Percentiles rank a stretch among this genome's conserved stretches.
phyloP scores from a whole-genome alignment of 92 coral and sea anemone genomes.

The Micromussa lordhowensis region DNA sequence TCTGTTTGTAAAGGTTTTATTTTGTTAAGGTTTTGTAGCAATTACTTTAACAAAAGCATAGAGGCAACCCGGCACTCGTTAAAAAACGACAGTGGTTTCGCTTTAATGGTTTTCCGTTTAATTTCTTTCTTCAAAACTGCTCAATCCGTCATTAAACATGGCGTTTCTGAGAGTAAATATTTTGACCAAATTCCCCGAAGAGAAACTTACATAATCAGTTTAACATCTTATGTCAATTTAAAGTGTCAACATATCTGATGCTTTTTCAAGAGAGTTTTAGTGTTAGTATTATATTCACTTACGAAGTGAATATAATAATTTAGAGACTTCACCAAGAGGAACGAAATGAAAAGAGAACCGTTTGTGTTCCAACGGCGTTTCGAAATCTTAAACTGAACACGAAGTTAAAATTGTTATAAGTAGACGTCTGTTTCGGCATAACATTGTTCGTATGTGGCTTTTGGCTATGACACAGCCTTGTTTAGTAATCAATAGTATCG shows the following conservation, averaged over 20 bases:
- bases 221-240: conserved; percentile 49
- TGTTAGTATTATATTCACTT: background rate
- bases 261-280: conserved; percentile 21
- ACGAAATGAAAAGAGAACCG: background rate
- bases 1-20: conserved; percentile 21
- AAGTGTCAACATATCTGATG: conserved; percentile 34
- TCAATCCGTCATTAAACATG: background rate
- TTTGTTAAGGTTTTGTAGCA: conserved; percentile 34
- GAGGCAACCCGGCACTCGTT: background rate
- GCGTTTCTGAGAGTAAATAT: conserved; percentile 21
- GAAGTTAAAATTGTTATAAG: background rate
- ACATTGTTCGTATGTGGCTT: background rate
- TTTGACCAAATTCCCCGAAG: conserved; percentile 6
- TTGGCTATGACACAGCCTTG: background rate
- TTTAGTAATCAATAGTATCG: conserved; percentile 1
- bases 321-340: background rate
- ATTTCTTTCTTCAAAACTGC: background rate
- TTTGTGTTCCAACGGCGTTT: background rate
- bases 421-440: background rate
- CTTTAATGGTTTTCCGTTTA: background rate
- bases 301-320: background rate
- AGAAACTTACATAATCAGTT: conserved; percentile 29
- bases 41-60: conserved; percentile 17
- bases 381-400: background rate
- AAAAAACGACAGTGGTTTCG: conserved; percentile 16